Percentiles rank a stretch among this genome's conserved stretches.
phyloP scores from a whole-genome alignment of 1,140 invertebrate genomes.

The Xylocopa sonorina region DNA sequence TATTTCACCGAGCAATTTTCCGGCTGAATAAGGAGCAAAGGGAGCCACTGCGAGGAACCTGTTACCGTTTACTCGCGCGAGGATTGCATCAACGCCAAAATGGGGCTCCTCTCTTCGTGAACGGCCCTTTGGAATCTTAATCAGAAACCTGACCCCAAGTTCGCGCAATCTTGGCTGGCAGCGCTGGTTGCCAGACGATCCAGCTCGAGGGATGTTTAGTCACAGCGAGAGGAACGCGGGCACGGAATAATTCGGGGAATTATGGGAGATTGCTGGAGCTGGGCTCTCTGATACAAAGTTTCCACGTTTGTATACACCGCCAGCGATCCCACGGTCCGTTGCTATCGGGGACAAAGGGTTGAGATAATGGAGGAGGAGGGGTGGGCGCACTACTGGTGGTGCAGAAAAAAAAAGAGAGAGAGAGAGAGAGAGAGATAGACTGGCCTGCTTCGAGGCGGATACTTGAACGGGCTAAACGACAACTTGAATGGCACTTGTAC shows the following conservation, averaged over 20 bases:
- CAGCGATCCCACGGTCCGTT: not conserved
- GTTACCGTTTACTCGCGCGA: not conserved
- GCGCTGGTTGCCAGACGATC: not conserved
- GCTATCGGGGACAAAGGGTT: not conserved
- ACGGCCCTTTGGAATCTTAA: not conserved
- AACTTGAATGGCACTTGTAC: not conserved
- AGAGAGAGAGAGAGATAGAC: not conserved
- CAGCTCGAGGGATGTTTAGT: too few relatives aligned
- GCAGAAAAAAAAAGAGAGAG: not conserved
- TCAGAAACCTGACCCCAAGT: not conserved
- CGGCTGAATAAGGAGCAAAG: constrained; percentile 54
- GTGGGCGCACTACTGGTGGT: too few relatives aligned
- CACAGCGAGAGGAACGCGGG: too few relatives aligned
- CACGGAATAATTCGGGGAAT: too few relatives aligned
- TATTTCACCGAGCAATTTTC: constrained; percentile 74
- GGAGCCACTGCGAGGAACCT: not conserved
- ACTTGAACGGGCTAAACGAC: constrained; percentile 11
- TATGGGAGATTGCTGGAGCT: too few relatives aligned
- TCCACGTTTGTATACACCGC: not conserved
- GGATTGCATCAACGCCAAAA: not conserved
- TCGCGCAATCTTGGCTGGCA: not conserved
- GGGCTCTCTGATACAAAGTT: too few relatives aligned
- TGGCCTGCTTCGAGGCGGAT: constrained; percentile 12
- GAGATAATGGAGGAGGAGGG: not conserved
- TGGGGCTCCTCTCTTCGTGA: not conserved